Base-by-base conservation (phyloP, 2,797 vertebrate species). In the Tachyglossus aculeatus region DNA sequence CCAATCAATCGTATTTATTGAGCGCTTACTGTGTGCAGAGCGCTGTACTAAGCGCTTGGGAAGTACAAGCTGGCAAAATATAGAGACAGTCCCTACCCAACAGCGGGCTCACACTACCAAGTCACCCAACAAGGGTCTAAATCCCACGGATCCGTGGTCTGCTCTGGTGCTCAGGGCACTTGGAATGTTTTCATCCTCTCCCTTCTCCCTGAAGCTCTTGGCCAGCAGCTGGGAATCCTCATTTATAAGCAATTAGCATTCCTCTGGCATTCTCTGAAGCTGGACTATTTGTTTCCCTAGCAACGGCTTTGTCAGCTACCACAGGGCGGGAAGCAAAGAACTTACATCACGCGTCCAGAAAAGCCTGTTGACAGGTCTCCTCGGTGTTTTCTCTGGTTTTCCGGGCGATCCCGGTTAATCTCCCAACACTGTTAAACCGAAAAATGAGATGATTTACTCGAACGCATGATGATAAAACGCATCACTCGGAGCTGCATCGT, bases 171-270 rank as follows among this genome's bases (percentile, higher is more conserved):
- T 11, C 12, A 45, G 14, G 66, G 52, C 1, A 27, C 50, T 25
- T 25, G 41, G 38, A 39, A 32, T 19, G 15, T 40, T 11, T 3
- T 50, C 50, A 16, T 37, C 54, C 27, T 38, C 53, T 19, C 18
- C 45, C 5, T 29, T 69, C 37, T 80, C 62, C 38, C 71, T 43
- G 54, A 65, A 36, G 62, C 34, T 58, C 77, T 80, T 27, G 36
- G 56, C 50, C 62, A 74, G 77, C 77, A 81, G 81, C 82, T 76
- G 83, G 65, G 72, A 83, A 74, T 63, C 76, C 74, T 85, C 72
- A 34, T 76, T 75, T 68, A 66, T 61, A 78, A 68, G 69, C 32
- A 78, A 88, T 87, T 85, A 68, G 87, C 86, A 87, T 87, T 91
- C 89, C 74, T 67, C 47, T 55, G 44, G 67, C 87, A 85, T 90